These are phyloP conservation scores for Calameuta filiformis DNA, from an alignment of 2,888 invertebrate genomes.

Conservation along the genomic window DNA sequence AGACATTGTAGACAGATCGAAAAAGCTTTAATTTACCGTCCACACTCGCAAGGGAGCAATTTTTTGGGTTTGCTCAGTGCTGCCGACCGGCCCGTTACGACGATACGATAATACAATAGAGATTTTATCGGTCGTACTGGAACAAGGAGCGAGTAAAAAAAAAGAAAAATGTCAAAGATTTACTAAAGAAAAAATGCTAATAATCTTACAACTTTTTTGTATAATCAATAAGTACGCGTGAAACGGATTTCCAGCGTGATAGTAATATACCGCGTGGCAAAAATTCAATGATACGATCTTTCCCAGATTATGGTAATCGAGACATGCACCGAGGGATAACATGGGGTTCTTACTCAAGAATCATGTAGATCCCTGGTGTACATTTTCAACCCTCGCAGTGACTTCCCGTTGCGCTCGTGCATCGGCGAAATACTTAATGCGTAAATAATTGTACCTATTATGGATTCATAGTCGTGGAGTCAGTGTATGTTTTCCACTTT, in stretches of 20 bases:
- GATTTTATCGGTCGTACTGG: not conserved
- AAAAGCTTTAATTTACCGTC: not conserved
- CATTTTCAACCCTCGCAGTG: not conserved
- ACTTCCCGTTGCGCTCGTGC: not conserved
- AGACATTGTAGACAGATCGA: not conserved
- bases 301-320: not conserved
- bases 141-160: not conserved
- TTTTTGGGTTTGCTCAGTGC: not conserved
- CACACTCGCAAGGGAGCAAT: not conserved
- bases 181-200: not conserved
- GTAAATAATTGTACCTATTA: conserved; percentile 50
- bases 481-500: conserved; percentile 23
- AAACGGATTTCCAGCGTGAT: not conserved
- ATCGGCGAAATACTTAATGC: conserved; percentile 33
- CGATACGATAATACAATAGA: not conserved
- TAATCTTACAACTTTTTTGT: too few species aligned
- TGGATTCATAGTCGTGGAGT: conserved; percentile 37
- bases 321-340: not conserved
- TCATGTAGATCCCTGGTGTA: not conserved
- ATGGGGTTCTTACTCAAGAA: not conserved
- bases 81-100: not conserved
- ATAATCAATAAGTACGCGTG: too few species aligned
- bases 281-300: not conserved
- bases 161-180: not conserved
- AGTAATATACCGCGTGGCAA: not conserved